Percentiles rank a stretch among this genome's conserved stretches.
Conservation (phyloP, 2,888 invertebrate genomes). For the Chrysolina americana region DNA sequence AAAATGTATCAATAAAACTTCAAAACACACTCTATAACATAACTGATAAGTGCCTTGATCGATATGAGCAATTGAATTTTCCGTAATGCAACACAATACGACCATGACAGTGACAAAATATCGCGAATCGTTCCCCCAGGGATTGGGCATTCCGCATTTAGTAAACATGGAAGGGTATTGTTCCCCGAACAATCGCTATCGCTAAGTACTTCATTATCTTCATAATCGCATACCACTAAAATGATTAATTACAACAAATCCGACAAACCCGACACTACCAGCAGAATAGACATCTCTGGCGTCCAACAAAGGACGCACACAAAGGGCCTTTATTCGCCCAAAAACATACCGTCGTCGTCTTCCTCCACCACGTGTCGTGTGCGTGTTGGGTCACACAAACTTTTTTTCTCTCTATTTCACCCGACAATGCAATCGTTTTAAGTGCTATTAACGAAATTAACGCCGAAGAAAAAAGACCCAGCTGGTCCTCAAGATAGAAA, state of each 20-base stretch:
- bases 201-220: neutral
- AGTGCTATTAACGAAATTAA: slow-evolving; percentile 57
- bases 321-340: slow-evolving; percentile 20
- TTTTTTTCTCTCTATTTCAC: slow-evolving; percentile 33
- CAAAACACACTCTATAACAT: no score
- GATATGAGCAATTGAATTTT: no score
- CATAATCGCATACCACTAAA: slow-evolving; percentile 20
- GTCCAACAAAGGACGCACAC: neutral
- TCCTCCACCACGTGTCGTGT: slow-evolving; percentile 38
- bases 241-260: slow-evolving; percentile 21
- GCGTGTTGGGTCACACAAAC: slow-evolving; percentile 41
- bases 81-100: no score
- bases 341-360: slow-evolving; percentile 32
- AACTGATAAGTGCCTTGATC: no score
- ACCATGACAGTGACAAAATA: neutral
- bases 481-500: slow-evolving; percentile 20
- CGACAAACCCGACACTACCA: slow-evolving; percentile 32
- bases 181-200: slow-evolving; percentile 10
- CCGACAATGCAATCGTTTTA: slow-evolving; percentile 49
- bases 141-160: neutral
- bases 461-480: slow-evolving; percentile 48
- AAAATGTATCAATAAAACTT: no score
- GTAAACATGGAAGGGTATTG: neutral
- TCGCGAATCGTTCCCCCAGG: neutral
- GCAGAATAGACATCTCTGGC: slow-evolving; percentile 9